These are phyloP conservation scores for Callospermophilus lateralis DNA, from an alignment of 2,113 vertebrate species.

Conservation along the genomic window DNA sequence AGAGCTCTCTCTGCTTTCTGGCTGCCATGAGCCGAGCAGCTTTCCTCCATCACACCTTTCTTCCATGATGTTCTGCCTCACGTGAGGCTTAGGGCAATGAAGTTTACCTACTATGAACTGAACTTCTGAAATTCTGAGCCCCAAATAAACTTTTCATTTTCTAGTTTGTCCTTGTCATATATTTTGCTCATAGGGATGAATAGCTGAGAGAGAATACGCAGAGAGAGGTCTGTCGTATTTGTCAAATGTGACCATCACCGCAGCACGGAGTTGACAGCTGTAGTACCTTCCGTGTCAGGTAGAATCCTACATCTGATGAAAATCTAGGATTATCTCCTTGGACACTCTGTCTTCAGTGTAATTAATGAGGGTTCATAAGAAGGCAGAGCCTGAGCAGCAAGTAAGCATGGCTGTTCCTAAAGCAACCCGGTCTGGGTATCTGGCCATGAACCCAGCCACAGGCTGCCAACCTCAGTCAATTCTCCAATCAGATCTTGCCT, in stretches of 20 bases:
- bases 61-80: no score
- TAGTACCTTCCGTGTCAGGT: background rate
- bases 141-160: no score
- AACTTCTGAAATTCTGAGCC: no score
- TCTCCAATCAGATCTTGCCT: fast-evolving
- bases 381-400: background rate
- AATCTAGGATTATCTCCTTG: background rate
- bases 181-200: no score
- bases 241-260: background rate
- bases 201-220: no score
- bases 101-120: no score
- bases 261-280: background rate
- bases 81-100: no score
- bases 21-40: no score
- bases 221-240: background rate
- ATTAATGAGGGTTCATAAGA: background rate
- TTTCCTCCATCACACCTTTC: no score
- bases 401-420: background rate
- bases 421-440: background rate
- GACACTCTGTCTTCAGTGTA: background rate
- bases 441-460: background rate
- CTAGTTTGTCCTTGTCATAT: no score
- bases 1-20: no score
- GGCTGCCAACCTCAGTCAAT: background rate
- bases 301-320: background rate